Conservation (phyloP, 2,888 invertebrate genomes). For the Dioctria linearis region DNA sequence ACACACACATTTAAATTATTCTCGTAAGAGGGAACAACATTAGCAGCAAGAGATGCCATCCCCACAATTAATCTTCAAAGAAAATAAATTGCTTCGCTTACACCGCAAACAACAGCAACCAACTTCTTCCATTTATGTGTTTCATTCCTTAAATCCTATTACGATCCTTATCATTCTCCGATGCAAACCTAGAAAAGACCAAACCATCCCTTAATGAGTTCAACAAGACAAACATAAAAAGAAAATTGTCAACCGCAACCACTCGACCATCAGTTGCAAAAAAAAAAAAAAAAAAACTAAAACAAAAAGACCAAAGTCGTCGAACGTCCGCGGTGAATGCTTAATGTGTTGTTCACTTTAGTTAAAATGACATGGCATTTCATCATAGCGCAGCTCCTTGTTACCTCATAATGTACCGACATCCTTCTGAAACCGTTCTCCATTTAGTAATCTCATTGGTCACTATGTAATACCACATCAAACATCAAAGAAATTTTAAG, state of each 20-base stretch:
- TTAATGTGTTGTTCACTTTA: not conserved
- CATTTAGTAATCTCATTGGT: conserved; percentile 57
- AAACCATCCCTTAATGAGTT: conserved; percentile 34
- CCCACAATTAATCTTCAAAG: conserved; percentile 19
- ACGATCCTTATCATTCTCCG: conserved; percentile 9
- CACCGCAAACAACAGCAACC: conserved; percentile 18
- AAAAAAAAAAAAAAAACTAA: conserved; percentile 32
- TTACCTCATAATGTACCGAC: not conserved
- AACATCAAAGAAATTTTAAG: conserved; percentile 58
- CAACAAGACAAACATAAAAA: conserved; percentile 42
- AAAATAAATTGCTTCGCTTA: conserved; percentile 32
- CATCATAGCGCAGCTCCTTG: conserved; percentile 3
- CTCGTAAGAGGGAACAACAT: not conserved
- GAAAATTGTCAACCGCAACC: conserved; percentile 45
- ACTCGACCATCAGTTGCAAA: conserved; percentile 30
- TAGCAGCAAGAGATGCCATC: no score
- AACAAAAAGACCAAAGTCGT: no score
- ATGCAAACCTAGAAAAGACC: not conserved
- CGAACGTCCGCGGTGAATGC: not conserved
- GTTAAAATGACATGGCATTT: not conserved
- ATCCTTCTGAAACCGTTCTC: conserved; percentile 21
- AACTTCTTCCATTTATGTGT: conserved; percentile 1
- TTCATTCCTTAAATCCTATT: conserved; percentile 40
- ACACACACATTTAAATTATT: not conserved
- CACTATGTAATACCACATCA: conserved; percentile 53